Base-by-base conservation (phyloP, 35 echinoderm and acorn worm species). In the Apostichopus californicus region DNA sequence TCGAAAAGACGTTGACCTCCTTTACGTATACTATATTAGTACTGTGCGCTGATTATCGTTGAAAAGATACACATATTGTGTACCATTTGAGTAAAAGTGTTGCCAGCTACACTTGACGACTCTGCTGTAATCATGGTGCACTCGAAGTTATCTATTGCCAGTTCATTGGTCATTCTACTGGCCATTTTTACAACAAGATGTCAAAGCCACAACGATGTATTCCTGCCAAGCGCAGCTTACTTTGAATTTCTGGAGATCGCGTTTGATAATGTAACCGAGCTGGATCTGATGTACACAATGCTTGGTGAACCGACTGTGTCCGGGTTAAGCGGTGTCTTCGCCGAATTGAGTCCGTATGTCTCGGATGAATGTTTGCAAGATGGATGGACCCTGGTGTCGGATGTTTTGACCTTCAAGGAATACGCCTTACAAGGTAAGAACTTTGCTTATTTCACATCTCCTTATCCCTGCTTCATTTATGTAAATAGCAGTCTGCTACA, bases 381-480 rank as follows among this genome's bases (percentile, higher is more conserved):
- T 22, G 71, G 71, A 7, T 20, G 21, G 17, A 13, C 14, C 14
- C 71, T 75, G 4, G 17, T 75, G 71, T 6, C n/a, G 0, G 71
- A 75, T 20, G 71, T 75, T 18, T 18, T 75, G 11, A 18, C 6
- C 6, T 75, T 75, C 71, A 75, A 75, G 71, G 71, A 75, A 22
- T 75, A 75, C n/a, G 71, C 71, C 12, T n/a, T 75, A 75, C 71
- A 75, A 75, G 71, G 71, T 75, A 75, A 75, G 71, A 8, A 61
- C 58, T 46, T 0, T 46, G 34, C 34, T 46, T 46, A 46, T 46
- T 46, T 46, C 34, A 46, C 34, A 46, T 46, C 34, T 46, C 34
- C 34, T 46, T 46, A 46, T 46, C 3, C 34, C 34, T 46, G 34
- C 34, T 46, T 46, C 34, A 46, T 46, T 46, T 46, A 46, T 46